phyloP scores from a whole-genome alignment of 1,140 invertebrate genomes.

The Ephestia elutella region DNA sequence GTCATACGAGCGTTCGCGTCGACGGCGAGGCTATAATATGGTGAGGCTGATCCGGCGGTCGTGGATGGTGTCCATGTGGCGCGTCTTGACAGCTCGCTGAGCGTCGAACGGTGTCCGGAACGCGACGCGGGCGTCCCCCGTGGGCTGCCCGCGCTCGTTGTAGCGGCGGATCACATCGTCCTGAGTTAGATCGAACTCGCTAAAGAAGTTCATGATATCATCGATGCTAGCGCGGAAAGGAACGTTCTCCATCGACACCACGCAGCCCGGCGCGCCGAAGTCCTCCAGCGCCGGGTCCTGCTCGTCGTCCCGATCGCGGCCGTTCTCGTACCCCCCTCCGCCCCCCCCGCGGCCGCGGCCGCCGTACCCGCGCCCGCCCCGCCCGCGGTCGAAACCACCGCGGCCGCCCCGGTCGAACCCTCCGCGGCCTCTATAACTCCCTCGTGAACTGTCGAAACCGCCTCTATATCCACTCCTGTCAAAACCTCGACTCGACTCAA shows the following conservation, averaged over 20 bases:
- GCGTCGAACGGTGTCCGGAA: conserved; percentile 86
- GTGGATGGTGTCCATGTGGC: conserved; percentile 53
- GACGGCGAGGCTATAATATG: conserved; percentile 40
- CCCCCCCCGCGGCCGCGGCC: conserved; percentile 31
- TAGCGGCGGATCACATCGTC: conserved; percentile 88
- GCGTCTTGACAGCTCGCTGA: conserved; percentile 78
- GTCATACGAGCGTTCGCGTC: conserved; percentile 3
- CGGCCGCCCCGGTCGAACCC: conserved; percentile 28
- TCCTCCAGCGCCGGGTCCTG: conserved; percentile 70
- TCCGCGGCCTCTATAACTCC: conserved; percentile 29
- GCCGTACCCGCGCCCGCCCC: conserved; percentile 42
- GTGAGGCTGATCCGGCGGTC: conserved; percentile 54
- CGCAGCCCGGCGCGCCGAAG: conserved; percentile 87
- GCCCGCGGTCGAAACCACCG: conserved; percentile 27
- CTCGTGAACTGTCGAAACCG: conserved; percentile 33
- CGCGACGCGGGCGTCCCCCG: conserved; percentile 91
- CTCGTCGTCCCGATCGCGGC: conserved; percentile 35
- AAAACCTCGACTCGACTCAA: conserved; percentile 27
- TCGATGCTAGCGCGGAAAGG: conserved; percentile 89
- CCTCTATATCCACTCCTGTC: conserved; percentile 49
- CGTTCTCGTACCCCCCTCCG: conserved; percentile 33
- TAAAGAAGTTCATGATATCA: conserved; percentile 91
- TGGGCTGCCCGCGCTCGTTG: conserved; percentile 88
- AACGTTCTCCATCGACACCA: conserved; percentile 88
- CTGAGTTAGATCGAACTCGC: conserved; percentile 81